Base-by-base conservation (phyloP, 2,888 invertebrate species). In the Pachycephus smyrnensis region DNA sequence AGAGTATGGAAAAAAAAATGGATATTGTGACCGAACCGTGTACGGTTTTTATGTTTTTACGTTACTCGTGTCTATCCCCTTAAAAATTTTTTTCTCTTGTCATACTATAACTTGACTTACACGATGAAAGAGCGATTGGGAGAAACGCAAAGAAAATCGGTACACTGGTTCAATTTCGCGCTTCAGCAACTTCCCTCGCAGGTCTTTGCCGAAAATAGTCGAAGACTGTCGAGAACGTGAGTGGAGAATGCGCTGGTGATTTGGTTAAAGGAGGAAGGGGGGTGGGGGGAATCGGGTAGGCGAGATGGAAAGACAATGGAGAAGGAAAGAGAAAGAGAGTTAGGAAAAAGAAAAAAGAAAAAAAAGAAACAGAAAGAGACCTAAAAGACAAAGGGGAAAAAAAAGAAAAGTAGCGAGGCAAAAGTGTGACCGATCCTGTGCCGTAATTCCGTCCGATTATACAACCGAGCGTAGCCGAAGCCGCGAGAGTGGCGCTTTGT, bases 401-500 rank as follows among this genome's bases (percentile, higher is more conserved):
- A 73, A 68, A 68, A 73, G 12, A 32, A 33, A 12, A 0, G 40
- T 73, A 40, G 68, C 71, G 75, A 78, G 73, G 75, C 78, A 78
- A 78, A 78, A 78, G 78, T 78, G 76, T 78, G 76, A 78, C 78
- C 75, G 78, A 76, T 78, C 68, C 36, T 33, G 75, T 77, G 77
- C 75, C 78, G 78, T 75, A 78, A 78, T 75, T 69, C 23, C 36
- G 32, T 69, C 12, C 76, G 69, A 76, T 32, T 33, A 35, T n/a
- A 68, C 35, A 76, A 73, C 78, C 73, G 55, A 55, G 55, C 55
- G 55, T 23, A 55, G 55, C 23, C 55, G 55, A 55, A 55, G 55
- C 55, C 55, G 55, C 55, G 55, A 55, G 55, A 55, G 55, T 55
- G 23, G 75, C 75, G 55, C 30, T 73, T 73, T 32, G 31, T 55